Conservation (phyloP, 2,113 vertebrate species). For the Vombatus ursinus region DNA sequence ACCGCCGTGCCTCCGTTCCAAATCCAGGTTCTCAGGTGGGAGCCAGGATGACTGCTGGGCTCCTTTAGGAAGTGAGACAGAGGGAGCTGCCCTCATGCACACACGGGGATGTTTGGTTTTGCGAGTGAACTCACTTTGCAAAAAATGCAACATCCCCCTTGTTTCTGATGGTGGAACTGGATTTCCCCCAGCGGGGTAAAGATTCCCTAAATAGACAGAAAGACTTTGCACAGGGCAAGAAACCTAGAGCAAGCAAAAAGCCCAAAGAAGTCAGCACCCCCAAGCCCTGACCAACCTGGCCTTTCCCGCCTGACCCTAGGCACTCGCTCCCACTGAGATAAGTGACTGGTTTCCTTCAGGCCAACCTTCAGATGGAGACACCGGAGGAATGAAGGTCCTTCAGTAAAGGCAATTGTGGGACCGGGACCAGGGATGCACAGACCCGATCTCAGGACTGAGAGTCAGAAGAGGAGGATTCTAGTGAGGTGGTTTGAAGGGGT, state of each 20-base stretch:
- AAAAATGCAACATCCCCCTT: neutral
- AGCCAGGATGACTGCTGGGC: too few relatives aligned
- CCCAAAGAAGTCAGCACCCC: neutral
- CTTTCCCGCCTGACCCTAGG: neutral
- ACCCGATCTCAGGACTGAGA: too few relatives aligned
- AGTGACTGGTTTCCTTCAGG: neutral
- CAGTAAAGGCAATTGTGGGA: neutral
- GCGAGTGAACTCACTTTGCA: too few relatives aligned
- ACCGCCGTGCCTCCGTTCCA: too few relatives aligned
- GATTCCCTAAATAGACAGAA: neutral
- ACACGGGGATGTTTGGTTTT: neutral
- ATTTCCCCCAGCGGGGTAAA: too few relatives aligned
- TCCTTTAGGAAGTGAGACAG: neutral
- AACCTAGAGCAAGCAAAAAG: too few relatives aligned
- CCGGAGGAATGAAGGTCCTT: neutral
- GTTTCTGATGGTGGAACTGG: neutral
- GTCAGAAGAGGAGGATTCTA: too few relatives aligned
- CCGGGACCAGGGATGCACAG: neutral
- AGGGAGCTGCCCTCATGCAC: neutral
- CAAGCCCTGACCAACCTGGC: neutral
- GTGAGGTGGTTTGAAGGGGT: too few relatives aligned
- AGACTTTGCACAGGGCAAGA: neutral
- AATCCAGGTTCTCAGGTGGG: too few relatives aligned
- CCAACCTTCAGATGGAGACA: neutral
- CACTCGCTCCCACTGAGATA: neutral